Percentiles rank a stretch among this genome's conserved stretches.
Conservation (phyloP, 2,113 vertebrate genomes). For the Scartelaos histophorus region DNA sequence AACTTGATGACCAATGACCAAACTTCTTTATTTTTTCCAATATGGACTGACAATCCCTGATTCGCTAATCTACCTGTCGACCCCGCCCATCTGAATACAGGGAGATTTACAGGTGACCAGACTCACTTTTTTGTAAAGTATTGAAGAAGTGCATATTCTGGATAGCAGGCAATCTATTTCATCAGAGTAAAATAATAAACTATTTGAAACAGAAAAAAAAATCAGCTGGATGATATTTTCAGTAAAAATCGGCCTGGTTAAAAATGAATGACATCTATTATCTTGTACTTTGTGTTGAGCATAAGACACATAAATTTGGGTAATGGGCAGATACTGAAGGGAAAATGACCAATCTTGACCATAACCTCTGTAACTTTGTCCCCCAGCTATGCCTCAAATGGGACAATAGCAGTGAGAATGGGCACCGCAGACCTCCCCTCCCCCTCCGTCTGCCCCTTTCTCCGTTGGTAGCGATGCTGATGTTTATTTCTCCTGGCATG, state of each 20-base stretch:
- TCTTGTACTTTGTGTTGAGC: neutral
- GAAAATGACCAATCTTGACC: neutral
- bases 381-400: constrained; percentile 31
- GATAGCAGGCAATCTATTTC: too few relatives aligned
- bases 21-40: too few relatives aligned
- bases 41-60: too few relatives aligned
- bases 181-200: too few relatives aligned
- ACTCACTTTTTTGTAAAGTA: too few relatives aligned
- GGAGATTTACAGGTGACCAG: too few relatives aligned
- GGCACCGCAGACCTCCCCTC: constrained; percentile 43
- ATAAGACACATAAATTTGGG: neutral
- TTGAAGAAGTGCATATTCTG: too few relatives aligned
- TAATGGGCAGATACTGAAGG: neutral
- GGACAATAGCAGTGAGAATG: constrained; percentile 40
- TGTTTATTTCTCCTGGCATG: constrained; percentile 80
- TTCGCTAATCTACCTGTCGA: too few relatives aligned
- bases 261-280: neutral
- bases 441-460: constrained; percentile 57
- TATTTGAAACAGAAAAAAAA: too few relatives aligned
- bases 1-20: too few relatives aligned
- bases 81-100: too few relatives aligned
- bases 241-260: neutral
- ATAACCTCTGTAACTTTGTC: neutral
- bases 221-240: neutral
- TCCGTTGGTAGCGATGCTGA: constrained; percentile 66